phyloP scores from a whole-genome alignment of 2,113 vertebrate species.

The Chunga burmeisteri region DNA sequence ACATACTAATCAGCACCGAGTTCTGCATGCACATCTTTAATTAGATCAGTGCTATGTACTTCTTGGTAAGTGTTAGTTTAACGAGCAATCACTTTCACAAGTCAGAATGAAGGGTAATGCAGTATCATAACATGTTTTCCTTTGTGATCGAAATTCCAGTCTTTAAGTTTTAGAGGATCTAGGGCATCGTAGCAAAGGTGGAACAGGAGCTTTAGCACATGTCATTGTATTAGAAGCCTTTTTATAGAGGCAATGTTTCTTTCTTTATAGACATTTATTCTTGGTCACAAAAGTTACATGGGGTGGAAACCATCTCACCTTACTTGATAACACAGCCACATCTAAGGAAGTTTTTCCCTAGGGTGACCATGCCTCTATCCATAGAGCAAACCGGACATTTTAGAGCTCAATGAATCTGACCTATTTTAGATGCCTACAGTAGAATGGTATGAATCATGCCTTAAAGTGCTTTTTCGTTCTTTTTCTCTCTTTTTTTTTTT shows the following conservation, averaged over 20 bases:
- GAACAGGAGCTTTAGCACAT: not conserved
- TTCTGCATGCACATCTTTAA: not conserved
- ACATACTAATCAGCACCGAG: not conserved
- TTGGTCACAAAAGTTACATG: not conserved
- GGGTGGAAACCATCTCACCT: not conserved
- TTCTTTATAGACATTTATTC: constrained; percentile 9
- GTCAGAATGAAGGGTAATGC: not conserved
- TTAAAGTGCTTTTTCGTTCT: not conserved
- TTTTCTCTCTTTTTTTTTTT: too few species aligned
- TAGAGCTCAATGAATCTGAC: constrained; percentile 6
- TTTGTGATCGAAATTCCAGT: not conserved
- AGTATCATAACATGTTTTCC: not conserved
- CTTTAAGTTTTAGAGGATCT: not conserved
- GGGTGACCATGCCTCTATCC: not conserved
- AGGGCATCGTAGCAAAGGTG: not conserved
- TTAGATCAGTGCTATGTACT: not conserved
- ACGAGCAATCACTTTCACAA: not conserved
- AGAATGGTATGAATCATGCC: constrained; percentile 4
- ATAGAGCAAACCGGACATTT: not conserved
- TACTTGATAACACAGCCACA: not conserved
- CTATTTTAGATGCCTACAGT: constrained; percentile 25
- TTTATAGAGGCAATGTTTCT: not conserved
- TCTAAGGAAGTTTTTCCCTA: not conserved
- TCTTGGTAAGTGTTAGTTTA: not conserved
- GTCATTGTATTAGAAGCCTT: not conserved